Base-by-base conservation (phyloP, 2,888 invertebrate species). In the Hesperia comma region DNA sequence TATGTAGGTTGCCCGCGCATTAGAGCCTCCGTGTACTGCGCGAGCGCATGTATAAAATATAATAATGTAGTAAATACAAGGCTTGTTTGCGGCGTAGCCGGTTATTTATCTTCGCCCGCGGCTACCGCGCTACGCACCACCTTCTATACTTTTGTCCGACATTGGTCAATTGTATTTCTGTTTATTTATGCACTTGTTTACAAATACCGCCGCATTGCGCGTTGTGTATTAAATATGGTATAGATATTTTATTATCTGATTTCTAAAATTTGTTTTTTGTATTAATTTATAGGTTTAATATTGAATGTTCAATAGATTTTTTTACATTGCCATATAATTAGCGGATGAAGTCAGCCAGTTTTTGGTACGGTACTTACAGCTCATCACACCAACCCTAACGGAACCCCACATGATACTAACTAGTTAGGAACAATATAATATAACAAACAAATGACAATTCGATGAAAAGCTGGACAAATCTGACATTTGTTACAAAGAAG, bases 1-100 rank as follows among this genome's bases (percentile, higher is more conserved):
- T 90, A 92, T 89, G 90, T 92, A 90, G 90, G 90, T 86, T 87
- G 89, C 80, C 82, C 84, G 84, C 86, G 90, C 85, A 86, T 92
- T 91, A 90, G 90, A 88, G 88, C 84, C 86, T 83, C 84, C 80
- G 86, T 83, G 87, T 86, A 90, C 84, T 80, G 85, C 79, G 82
- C 82, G 83, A 82, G 78, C 80, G 84, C 83, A 86, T 85, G 87
- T 90, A 90, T 88, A 87, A 88, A 87, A 87, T 85, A 88, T 88
- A 85, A 88, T 87, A 87, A 83, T 86, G 87, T 85, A 84, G 88
- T 92, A 88, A 90, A 92, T 87, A 84, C 82, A 77, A 75, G 73
- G 79, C 79, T 77, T 82, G 89, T 87, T 85, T 85, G 87, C 83
- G 87, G 85, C 81, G 81, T 74, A 78, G 82, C 82, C 79, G 85